phyloP scores from a whole-genome alignment of 1,140 invertebrate genomes.

The Periplaneta americana region DNA sequence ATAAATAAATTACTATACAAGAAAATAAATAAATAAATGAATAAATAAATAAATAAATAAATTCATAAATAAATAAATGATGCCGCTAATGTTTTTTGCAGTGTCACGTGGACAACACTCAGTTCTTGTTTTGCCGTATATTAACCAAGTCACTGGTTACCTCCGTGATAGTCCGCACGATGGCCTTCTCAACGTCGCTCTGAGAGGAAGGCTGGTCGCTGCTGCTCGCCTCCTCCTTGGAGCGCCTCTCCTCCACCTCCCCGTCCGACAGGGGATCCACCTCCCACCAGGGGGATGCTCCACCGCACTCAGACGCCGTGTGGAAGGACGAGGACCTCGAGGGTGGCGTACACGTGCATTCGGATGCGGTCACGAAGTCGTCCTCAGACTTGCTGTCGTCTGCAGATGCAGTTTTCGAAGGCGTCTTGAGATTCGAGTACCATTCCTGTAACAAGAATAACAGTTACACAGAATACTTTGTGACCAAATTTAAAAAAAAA shows the following conservation, averaged over 20 bases:
- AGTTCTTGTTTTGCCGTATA: no score
- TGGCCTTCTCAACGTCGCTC: not conserved
- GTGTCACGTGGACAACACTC: not conserved
- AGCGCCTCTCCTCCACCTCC: not conserved
- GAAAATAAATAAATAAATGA: no score
- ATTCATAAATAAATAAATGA: no score
- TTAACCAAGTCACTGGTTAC: no score
- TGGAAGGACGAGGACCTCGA: constrained; percentile 59
- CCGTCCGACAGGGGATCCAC: constrained; percentile 19
- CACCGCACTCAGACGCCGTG: constrained; percentile 54
- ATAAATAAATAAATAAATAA: no score
- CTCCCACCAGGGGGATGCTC: constrained; percentile 45
- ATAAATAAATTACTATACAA: no score
- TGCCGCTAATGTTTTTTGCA: no score
- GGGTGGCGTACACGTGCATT: constrained; percentile 54
- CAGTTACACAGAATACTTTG: not conserved
- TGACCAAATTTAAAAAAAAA: no score
- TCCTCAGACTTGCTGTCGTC: constrained; percentile 33
- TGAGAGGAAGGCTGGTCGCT: not conserved
- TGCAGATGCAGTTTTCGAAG: not conserved
- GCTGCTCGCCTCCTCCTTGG: not conserved
- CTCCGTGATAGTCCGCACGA: not conserved
- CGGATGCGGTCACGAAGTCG: constrained; percentile 62
- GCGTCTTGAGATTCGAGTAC: constrained; percentile 8
- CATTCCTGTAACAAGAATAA: not conserved